Evolutionary conservation across 2,888 invertebrate species (phyloP).

Genomic region (Drosophila paracracens): DNA sequence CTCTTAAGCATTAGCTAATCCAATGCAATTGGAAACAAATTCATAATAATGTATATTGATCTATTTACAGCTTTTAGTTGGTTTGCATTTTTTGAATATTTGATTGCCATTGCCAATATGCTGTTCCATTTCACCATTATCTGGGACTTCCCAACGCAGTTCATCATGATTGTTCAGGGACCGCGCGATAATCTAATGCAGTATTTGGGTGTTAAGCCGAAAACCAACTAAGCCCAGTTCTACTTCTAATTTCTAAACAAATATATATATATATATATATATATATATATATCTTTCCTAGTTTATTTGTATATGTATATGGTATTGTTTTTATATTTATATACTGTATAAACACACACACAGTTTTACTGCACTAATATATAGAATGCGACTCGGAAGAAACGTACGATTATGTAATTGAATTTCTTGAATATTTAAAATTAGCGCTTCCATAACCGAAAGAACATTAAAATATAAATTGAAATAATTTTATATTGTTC

Average conservation of each 20-base stretch:
- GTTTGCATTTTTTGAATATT: constrained; percentile 97
- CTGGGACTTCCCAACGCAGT: constrained; percentile 93
- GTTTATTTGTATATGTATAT: constrained; percentile 23
- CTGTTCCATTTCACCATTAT: constrained; percentile 95
- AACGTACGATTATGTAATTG: constrained; percentile 57
- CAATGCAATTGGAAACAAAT: not conserved
- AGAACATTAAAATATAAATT: constrained; percentile 6
- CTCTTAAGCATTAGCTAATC: constrained; percentile 18
- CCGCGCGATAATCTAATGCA: constrained; percentile 85
- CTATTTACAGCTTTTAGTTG: constrained; percentile 93
- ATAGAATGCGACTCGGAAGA: constrained; percentile 36
- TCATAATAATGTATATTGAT: constrained; percentile 11
- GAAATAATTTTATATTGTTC: constrained; percentile 10
- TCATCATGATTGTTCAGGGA: constrained; percentile 89
- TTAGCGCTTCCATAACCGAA: constrained; percentile 68
- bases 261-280: not conserved
- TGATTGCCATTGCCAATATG: constrained; percentile 96
- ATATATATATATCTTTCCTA: constrained; percentile 14
- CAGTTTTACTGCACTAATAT: constrained; percentile 27
- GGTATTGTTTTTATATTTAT: constrained; percentile 1
- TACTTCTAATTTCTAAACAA: not conserved
- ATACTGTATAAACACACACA: constrained; percentile 14
- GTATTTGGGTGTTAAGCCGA: constrained; percentile 60
- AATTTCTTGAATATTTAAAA: constrained; percentile 56
- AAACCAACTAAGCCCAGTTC: constrained; percentile 50